Percentiles rank a stretch among this genome's conserved stretches.
These are phyloP conservation scores for Tiliacea citrago DNA, from an alignment of 2,888 invertebrate genomes.

Conservation along the genomic window DNA sequence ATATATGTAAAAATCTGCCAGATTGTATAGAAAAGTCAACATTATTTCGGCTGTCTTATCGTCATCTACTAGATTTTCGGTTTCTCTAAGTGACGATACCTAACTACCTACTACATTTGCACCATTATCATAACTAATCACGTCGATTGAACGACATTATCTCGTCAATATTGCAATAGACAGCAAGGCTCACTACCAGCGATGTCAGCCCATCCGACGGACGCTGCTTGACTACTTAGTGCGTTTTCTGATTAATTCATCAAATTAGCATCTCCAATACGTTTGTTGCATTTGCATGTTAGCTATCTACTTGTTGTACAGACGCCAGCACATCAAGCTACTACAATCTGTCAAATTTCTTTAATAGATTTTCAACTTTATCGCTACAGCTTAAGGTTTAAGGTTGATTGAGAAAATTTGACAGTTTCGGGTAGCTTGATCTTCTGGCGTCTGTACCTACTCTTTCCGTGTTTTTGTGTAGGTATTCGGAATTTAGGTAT, in stretches of 20 bases:
- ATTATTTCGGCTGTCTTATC: neutral
- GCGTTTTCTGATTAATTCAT: constrained; percentile 20
- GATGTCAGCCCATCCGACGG: constrained; percentile 17
- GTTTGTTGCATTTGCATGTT: constrained; percentile 16
- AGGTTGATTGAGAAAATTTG: too few relatives aligned
- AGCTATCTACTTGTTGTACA: neutral
- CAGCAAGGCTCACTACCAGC: constrained; percentile 31
- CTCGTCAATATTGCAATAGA: constrained; percentile 31
- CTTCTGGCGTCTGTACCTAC: neutral
- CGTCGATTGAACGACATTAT: constrained; percentile 19
- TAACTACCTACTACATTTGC: neutral
- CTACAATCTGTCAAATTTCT: too few relatives aligned
- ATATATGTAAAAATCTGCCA: neutral
- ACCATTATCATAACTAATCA: neutral
- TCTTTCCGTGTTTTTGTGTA: neutral
- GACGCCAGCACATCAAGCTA: too few relatives aligned
- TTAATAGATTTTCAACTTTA: too few relatives aligned
- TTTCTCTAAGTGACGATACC: neutral
- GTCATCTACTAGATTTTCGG: neutral
- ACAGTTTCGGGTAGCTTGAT: too few relatives aligned
- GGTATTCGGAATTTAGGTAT: neutral
- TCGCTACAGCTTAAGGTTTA: too few relatives aligned
- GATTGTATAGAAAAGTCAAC: neutral
- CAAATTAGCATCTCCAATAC: constrained; percentile 27
- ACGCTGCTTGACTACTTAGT: constrained; percentile 38